These are phyloP conservation scores for Ormyrus rosae DNA, from an alignment of 2,888 invertebrate species.

Conservation along the genomic window DNA sequence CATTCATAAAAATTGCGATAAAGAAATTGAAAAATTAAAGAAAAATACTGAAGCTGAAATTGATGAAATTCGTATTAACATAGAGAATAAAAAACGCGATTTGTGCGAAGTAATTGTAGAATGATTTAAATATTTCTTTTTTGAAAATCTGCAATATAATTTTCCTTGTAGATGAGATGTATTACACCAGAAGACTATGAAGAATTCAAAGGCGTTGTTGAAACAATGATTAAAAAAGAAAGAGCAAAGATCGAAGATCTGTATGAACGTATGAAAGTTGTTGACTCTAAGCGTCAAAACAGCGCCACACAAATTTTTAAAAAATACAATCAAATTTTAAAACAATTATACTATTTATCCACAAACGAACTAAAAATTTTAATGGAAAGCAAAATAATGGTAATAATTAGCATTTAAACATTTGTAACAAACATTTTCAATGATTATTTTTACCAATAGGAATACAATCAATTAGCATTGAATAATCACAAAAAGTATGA, in stretches of 20 bases:
- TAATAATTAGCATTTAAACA: slow-evolving; percentile 22
- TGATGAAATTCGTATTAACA: slow-evolving; percentile 37
- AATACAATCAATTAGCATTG: slow-evolving; percentile 58
- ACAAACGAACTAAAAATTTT: slow-evolving; percentile 55
- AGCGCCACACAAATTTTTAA: slow-evolving; percentile 53
- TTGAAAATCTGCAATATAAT: not conserved
- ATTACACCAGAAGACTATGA: slow-evolving; percentile 47
- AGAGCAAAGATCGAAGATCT: slow-evolving; percentile 52
- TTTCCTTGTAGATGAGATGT: slow-evolving; percentile 28
- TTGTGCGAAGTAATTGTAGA: slow-evolving; percentile 41
- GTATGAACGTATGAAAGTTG: slow-evolving; percentile 44
- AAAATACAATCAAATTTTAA: slow-evolving; percentile 59
- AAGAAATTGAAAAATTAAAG: slow-evolving; percentile 49
- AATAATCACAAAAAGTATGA: slow-evolving; percentile 59
- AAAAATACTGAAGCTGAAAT: slow-evolving; percentile 55
- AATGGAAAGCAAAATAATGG: slow-evolving; percentile 60
- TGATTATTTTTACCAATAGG: slow-evolving; percentile 43
- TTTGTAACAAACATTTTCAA: no score
- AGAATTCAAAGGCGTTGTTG: slow-evolving; percentile 42
- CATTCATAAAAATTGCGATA: slow-evolving; percentile 49
- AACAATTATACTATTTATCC: slow-evolving; percentile 53
- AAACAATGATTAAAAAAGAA: slow-evolving; percentile 45
- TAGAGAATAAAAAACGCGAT: slow-evolving; percentile 46
- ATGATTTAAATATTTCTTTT: slow-evolving; percentile 26
- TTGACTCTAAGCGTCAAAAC: slow-evolving; percentile 55